Base-by-base conservation (phyloP, 1,140 invertebrate species). In the Zaprionus nigranus region DNA sequence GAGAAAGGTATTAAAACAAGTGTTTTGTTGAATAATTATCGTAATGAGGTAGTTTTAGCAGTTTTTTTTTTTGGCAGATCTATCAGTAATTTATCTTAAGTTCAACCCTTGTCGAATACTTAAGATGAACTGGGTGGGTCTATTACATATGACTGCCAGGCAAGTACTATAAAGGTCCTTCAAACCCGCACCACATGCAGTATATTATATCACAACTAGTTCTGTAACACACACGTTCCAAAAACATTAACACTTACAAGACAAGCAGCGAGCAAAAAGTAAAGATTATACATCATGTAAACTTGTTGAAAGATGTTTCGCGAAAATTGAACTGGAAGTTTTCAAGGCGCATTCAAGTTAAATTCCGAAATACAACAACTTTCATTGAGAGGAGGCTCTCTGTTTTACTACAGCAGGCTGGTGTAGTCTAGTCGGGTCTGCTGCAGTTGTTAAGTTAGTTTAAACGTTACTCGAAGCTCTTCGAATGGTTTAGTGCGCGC, bases 321-420 rank as follows among this genome's bases (percentile, higher is more conserved):
- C n/a, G n/a, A 7, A 17, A 34, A 53, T 53, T 22, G 22, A 38
- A 71, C 57, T 78, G 60, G 73, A 82, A 64, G 36, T 67, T 64
- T 65, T 54, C n/a, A 34, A 57, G 59, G 43, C 24, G 43, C 24
- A 63, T 61, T 36, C 56, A 56, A 40, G 62, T 61, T 67, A 78
- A 71, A 79, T 75, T 63, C 75, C 71, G n/a, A 77, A 69, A 65
- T 73, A 54, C 51, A 67, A 75, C 60, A 77, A 83, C 84, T 87
- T 87, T 87, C 80, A 87, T 87, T 78, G 72, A 49, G 49, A 49
- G 49, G 61, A 26, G 24, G 24, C 24, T 26, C 22, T 54, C 57
- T 58, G 72, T 38, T 26, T 58, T 54, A 46, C 24, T 26, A 26
- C 28, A 6, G 46, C 24, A 34, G 59, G 64, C 63, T 26, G 61